Percentiles rank a stretch among this genome's conserved stretches.
Evolutionary conservation across 1,140 invertebrate species (phyloP).

Genomic region (Eubasilissa regina): DNA sequence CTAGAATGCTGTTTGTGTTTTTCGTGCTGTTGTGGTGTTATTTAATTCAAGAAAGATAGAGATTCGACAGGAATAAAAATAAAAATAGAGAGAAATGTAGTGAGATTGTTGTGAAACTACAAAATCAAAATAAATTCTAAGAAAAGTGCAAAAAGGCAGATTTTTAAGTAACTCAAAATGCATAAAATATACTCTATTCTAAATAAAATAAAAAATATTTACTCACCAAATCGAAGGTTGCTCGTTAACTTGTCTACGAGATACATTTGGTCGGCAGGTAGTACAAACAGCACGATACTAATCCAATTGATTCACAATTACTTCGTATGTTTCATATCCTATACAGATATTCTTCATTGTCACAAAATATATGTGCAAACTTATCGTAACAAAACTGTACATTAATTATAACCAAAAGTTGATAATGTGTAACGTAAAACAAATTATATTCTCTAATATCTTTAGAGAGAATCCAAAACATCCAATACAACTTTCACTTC

Average conservation of each 20-base stretch:
- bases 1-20: no score
- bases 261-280: constrained; percentile 51
- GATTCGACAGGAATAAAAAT: no score
- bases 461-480: no score
- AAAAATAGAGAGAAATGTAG: no score
- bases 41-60: no score
- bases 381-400: neutral
- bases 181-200: no score
- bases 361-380: neutral
- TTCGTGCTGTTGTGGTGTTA: no score
- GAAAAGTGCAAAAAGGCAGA: no score
- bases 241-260: constrained; percentile 57
- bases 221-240: constrained; percentile 58
- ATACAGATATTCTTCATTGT: constrained; percentile 12
- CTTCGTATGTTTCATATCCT: neutral
- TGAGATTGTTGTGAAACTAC: no score
- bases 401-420: neutral
- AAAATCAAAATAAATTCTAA: no score
- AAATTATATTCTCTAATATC: no score
- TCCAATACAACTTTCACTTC: neutral
- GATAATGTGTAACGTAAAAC: neutral
- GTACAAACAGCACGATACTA: constrained; percentile 21
- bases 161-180: no score
- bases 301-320: constrained; percentile 30
- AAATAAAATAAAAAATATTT: neutral